These are phyloP conservation scores for Minunthozetes semirufus DNA, from an alignment of 2,888 invertebrate species.

Conservation along the genomic window DNA sequence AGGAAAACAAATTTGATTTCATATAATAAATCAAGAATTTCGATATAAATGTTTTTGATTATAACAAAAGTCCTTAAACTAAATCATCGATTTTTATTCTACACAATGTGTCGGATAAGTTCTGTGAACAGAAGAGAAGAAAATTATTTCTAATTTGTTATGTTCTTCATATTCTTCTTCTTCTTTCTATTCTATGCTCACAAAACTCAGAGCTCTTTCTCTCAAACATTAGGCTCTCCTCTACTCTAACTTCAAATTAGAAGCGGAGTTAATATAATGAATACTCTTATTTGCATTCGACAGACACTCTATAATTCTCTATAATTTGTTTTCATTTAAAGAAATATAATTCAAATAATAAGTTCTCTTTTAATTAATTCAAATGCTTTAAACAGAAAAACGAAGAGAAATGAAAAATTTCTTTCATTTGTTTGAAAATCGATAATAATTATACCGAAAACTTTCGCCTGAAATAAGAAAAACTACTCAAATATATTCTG, in stretches of 20 bases:
- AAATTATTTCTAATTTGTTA: neutral
- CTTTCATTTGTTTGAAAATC: no score
- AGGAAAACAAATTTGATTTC: neutral
- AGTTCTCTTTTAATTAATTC: no score
- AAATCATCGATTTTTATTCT: neutral
- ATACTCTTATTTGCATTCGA: neutral
- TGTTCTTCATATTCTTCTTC: neutral
- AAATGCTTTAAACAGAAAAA: no score
- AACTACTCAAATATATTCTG: no score
- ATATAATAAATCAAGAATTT: conserved; percentile 6
- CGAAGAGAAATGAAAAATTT: no score
- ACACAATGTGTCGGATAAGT: neutral
- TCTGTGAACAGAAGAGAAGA: neutral
- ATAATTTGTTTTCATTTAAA: neutral
- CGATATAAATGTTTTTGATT: neutral
- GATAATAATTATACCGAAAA: no score
- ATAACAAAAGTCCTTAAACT: neutral
- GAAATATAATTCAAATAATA: no score
- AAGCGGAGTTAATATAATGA: neutral
- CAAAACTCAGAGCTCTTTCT: no score
- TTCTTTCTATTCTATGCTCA: no score
- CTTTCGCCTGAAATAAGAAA: no score
- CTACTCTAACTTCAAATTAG: neutral
- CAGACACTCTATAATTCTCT: neutral
- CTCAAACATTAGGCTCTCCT: neutral